Evolutionary conservation across 1,140 invertebrate genomes (phyloP), one percentile per base, ranked within the genome.

Genomic region (Pogonognathellus flavescens): DNA sequence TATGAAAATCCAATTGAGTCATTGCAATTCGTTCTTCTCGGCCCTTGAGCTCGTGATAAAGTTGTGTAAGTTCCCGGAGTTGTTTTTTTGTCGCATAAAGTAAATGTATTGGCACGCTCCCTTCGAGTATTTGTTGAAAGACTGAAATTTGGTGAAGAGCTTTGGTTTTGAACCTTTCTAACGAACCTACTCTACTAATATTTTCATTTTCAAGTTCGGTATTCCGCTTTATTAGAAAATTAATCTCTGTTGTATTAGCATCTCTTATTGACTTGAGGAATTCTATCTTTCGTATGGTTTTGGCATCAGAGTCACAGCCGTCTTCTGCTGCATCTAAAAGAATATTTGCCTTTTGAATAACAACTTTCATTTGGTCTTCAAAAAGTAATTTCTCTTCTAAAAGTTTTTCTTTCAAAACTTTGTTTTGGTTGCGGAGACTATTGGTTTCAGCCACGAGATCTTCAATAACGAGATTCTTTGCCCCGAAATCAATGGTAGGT

Each of bases 71-170:
- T n/a, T 80, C 52, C 0, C 62, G 53, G 1, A 85, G 70, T 62
- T 85, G 70, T 52, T 59, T 57, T 53, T 60, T 85, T 7, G 84
- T 60, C 0, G n/a, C 55, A 22, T 55, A 59, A 10, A 85, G 57
- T 25, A 81, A 31, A 49, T 66, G 62, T 8, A 85, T 57, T 85
- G 84, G 84, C 18, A 85, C 76, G 22, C 84, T 85, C 16, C 31
- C 41, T 70, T 85, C 84, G 8, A 85, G 76, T 31, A 85, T 57
- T 59, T 60, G 53, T 8, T 85, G 84, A 62, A 80, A 76, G 11
- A 22, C 49, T 0, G 59, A 59, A 60, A 85, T 80, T 20, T 85
- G 84, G 13, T 85, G 70, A 6, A 85, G 53, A 0, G 84, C 84
- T 80, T 81, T 80, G 1, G 20, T 16, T 41, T 81, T 57, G 53